Evolutionary conservation across 2,888 invertebrate species (phyloP).

Genomic region (Julus scanicus): DNA sequence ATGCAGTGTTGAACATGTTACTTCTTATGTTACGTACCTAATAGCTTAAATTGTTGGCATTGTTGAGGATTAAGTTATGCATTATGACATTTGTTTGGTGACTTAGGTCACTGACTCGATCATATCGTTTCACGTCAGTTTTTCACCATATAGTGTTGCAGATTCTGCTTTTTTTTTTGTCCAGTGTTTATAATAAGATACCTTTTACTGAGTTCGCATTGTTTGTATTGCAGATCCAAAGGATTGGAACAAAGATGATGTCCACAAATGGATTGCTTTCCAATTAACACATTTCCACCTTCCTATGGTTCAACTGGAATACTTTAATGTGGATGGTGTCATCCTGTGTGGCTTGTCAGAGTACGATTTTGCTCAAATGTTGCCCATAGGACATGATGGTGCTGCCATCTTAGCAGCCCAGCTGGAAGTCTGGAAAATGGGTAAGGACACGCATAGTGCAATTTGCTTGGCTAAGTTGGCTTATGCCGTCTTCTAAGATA

Average conservation of each 20-base stretch:
- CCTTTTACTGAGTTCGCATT: too few relatives aligned
- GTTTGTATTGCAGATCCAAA: constrained; percentile 85
- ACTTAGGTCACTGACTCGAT: not conserved
- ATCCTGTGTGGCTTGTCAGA: constrained; percentile 81
- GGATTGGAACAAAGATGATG: constrained; percentile 85
- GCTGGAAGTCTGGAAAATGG: constrained; percentile 85
- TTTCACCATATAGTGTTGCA: too few relatives aligned
- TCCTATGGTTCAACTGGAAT: constrained; percentile 77
- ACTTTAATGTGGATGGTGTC: constrained; percentile 80
- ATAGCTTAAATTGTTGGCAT: not conserved
- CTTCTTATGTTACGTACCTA: too few relatives aligned
- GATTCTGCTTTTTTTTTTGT: too few relatives aligned
- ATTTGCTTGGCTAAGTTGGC: too few relatives aligned
- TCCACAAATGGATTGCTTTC: constrained; percentile 89
- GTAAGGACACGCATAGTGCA: too few relatives aligned
- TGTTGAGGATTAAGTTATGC: not conserved
- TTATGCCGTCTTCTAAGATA: too few relatives aligned
- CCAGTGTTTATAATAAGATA: too few relatives aligned
- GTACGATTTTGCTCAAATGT: constrained; percentile 81
- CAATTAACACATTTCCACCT: constrained; percentile 83
- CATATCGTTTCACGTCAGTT: not conserved
- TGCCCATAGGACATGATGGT: constrained; percentile 85
- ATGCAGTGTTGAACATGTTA: too few relatives aligned
- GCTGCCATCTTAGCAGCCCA: constrained; percentile 86
- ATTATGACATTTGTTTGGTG: not conserved